phyloP scores from a whole-genome alignment of 2,888 invertebrate species.

The Tuta absoluta region DNA sequence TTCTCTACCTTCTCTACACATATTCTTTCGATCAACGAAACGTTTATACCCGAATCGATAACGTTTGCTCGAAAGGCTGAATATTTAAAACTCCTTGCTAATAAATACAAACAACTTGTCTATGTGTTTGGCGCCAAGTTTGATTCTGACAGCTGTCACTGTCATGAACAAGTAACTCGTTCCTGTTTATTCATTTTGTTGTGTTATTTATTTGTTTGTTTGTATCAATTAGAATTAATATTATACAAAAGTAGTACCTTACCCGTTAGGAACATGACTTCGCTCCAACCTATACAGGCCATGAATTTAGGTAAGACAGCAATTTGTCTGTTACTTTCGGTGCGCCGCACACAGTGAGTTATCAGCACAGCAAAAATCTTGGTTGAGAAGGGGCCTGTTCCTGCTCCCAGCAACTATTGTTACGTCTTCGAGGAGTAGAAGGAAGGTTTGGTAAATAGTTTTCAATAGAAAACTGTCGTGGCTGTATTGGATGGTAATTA shows the following conservation, averaged over 20 bases:
- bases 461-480: too few relatives aligned
- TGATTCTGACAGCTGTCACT: conserved; percentile 13
- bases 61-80: not conserved
- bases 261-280: conserved; percentile 53
- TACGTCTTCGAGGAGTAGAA: too few relatives aligned
- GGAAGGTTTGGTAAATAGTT: too few relatives aligned
- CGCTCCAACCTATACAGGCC: conserved; percentile 75
- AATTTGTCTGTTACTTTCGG: too few relatives aligned
- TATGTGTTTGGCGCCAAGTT: conserved; percentile 12
- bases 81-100: not conserved
- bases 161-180: not conserved
- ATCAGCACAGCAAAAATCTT: too few relatives aligned
- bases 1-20: too few relatives aligned
- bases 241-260: not conserved
- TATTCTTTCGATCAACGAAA: not conserved
- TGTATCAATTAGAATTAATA: not conserved
- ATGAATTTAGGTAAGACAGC: conserved; percentile 72
- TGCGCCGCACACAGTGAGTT: too few relatives aligned
- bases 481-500: too few relatives aligned
- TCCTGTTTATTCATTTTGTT: not conserved
- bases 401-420: too few relatives aligned
- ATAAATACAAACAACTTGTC: not conserved
- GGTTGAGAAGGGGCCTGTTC: too few relatives aligned
- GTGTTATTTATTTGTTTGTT: not conserved
- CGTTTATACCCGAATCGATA: not conserved